A percentile compares a stretch with the other conserved stretches of the same genome.
Evolutionary conservation across 2,797 vertebrate species (phyloP).

Genomic region (Ceyx erithaca): DNA sequence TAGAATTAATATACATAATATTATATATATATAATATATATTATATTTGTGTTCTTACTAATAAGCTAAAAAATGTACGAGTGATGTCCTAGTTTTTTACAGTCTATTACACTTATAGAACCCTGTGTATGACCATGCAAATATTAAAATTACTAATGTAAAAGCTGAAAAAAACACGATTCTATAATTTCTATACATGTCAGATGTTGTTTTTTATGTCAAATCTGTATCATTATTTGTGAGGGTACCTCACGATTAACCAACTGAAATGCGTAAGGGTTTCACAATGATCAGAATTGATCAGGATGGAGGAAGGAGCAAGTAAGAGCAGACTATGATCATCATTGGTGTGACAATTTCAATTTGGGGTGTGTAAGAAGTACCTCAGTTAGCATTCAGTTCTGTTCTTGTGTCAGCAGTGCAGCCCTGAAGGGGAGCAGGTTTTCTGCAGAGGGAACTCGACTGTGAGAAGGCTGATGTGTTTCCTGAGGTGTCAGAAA

Average conservation of each 20-base stretch:
- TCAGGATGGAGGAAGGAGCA: background rate
- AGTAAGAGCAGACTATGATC: background rate
- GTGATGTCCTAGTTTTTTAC: background rate
- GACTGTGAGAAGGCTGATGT: background rate
- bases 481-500: background rate
- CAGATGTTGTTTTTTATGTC: no score
- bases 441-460: background rate
- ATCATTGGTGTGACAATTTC: fast-evolving
- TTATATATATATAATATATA: no score
- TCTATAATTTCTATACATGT: background rate
- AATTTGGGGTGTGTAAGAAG: background rate
- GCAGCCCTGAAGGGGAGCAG: background rate
- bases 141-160: background rate
- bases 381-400: background rate
- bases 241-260: background rate
- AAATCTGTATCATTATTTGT: no score
- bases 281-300: background rate
- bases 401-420: background rate
- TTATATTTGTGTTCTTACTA: background rate
- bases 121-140: background rate
- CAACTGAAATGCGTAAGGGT: background rate
- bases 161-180: fast-evolving
- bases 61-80: background rate
- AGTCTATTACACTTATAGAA: background rate
- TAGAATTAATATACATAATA: no score